Base-by-base conservation (phyloP, 2,888 invertebrate species). In the Desoria tigrina region DNA sequence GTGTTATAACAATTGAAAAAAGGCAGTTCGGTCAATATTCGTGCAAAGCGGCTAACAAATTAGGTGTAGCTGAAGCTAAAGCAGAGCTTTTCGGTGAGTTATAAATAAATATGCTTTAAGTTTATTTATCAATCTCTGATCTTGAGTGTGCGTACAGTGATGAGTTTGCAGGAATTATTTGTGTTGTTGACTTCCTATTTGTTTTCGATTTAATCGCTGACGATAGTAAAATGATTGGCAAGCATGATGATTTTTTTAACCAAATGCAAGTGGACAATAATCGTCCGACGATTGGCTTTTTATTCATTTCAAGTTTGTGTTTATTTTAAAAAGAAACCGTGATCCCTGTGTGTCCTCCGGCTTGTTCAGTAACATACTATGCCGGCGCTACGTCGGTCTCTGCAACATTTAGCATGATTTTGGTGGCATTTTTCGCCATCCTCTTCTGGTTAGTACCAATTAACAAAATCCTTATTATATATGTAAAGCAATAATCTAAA, bases 291-390 rank as follows among this genome's bases (percentile, higher is more conserved):
- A n/a, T n/a, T n/a, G n/a, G n/a, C n/a, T n/a, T n/a, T n/a, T n/a
- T n/a, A n/a, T n/a, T 51, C 11, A 16, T 51, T 9, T 9, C 11
- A 11, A 11, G 24, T 61, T 27, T 42, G 28, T 42, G 26, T 18
- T 54, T 11, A 42, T 42, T 56, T 11, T 42, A 7, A 3, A 21
- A 87, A 90, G 91, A 94, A 84, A 90, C 92, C 60, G 88, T 92
- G 78, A 90, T 92, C 76, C 93, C 94, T 76, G 90, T 94, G 77
- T 94, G 94, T 79, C 94, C 94, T 77, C 94, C 94, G 71, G 94
- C 94, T 78, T 94, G 94, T 81, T 89, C 88, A 9, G 86, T 87
- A 78, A 84, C 86, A 62, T 81, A 85, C 56, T 74, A 72, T 57
- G 88, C 86, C 78, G 85, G 83, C 71, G 84, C 83, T 74, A 84